Conservation (phyloP, 1,140 invertebrate species). For the Venustaconcha ellipsiformis region DNA sequence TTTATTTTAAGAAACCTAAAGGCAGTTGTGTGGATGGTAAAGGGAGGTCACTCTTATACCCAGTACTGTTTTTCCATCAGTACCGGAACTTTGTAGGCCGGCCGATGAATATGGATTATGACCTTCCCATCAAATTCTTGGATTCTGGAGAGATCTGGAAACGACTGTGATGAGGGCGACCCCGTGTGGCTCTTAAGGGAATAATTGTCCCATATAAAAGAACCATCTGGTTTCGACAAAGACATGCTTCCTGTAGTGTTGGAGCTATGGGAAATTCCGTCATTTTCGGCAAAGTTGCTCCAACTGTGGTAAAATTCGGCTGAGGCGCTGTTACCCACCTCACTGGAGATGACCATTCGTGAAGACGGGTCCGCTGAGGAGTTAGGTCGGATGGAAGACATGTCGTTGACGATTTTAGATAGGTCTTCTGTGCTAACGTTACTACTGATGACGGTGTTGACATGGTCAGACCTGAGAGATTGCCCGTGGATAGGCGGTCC, state of each 20-base stretch:
- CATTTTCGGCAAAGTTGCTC: constrained; percentile 7
- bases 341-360: constrained; percentile 13
- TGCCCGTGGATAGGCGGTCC: constrained; percentile 3
- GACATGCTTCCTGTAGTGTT: constrained; percentile 6
- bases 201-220: constrained; percentile 28
- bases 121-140: constrained; percentile 15
- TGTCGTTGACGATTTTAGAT: constrained; percentile 31
- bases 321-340: constrained; percentile 13
- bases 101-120: constrained; percentile 3
- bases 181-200: neutral
- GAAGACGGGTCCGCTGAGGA: constrained; percentile 11
- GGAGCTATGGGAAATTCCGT: constrained; percentile 1
- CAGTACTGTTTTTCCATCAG: constrained; percentile 33
- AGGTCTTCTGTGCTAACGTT: constrained; percentile 23
- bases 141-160: constrained; percentile 8
- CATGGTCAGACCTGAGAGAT: constrained; percentile 2
- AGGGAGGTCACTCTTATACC: constrained; percentile 4
- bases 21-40: no score
- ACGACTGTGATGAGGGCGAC: neutral
- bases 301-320: constrained; percentile 16
- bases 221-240: constrained; percentile 10
- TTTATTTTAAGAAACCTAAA: no score
- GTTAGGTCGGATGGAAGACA: constrained; percentile 27
- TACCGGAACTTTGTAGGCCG: constrained; percentile 13
- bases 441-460: constrained; percentile 13